These are phyloP conservation scores for Beaufortia kweichowensis DNA, from an alignment of 2,113 vertebrate species.

Conservation along the genomic window DNA sequence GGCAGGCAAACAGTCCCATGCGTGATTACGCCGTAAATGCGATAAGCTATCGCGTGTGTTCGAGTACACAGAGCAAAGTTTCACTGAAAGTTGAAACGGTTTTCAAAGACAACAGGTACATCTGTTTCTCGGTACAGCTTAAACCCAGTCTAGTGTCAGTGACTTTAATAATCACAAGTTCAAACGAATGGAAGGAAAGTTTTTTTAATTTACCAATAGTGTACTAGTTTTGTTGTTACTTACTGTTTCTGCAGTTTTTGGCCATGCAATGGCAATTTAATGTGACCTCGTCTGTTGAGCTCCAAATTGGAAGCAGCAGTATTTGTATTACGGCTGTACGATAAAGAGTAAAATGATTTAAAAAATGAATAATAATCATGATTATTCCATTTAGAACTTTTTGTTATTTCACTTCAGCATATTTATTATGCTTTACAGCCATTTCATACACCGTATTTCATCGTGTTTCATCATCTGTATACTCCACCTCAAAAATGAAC, in stretches of 20 bases:
- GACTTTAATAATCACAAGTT: neutral
- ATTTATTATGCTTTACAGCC: too few relatives aligned
- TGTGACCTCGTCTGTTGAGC: too few relatives aligned
- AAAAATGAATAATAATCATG: too few relatives aligned
- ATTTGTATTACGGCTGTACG: too few relatives aligned
- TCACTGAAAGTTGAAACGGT: neutral
- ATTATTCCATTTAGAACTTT: too few relatives aligned
- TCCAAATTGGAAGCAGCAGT: too few relatives aligned
- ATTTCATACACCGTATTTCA: too few relatives aligned
- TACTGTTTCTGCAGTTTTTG: neutral
- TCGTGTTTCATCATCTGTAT: too few relatives aligned
- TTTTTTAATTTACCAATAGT: neutral
- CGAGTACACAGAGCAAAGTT: slow-evolving; percentile 30
- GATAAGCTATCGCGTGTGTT: slow-evolving; percentile 38
- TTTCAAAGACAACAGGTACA: neutral
- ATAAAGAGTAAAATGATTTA: too few relatives aligned
- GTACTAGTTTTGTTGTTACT: neutral
- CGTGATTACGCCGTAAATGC: neutral
- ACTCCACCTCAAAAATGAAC: too few relatives aligned
- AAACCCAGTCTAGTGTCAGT: neutral
- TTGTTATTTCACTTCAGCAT: too few relatives aligned
- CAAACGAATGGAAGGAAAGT: slow-evolving; percentile 14
- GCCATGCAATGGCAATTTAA: too few relatives aligned
- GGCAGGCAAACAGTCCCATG: slow-evolving; percentile 35
- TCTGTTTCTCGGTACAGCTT: slow-evolving; percentile 14